Evolutionary conservation across 2,113 vertebrate species (phyloP).

Genomic region (Loxodonta africana): DNA sequence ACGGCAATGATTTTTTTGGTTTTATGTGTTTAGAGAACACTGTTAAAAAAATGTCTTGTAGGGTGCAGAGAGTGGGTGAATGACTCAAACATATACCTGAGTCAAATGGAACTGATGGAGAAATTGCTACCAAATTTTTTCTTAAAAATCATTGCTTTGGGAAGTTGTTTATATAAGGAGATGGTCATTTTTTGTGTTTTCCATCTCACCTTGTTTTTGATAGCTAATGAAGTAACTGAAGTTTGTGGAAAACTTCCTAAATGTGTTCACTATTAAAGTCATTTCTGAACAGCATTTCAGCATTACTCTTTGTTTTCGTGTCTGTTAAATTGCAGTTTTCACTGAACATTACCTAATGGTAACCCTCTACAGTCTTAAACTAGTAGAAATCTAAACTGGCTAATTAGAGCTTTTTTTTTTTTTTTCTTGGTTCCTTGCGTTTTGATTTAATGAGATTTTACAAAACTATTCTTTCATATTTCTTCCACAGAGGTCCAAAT

Average conservation of each 20-base stretch:
- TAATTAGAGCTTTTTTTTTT: conserved; percentile 61
- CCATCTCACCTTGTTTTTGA: background rate
- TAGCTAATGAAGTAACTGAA: background rate
- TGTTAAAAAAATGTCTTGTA: background rate
- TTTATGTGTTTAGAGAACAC: background rate
- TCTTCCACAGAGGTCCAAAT: conserved; percentile 34
- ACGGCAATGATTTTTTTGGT: too few species aligned
- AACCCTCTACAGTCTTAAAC: conserved; percentile 68
- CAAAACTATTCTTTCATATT: conserved; percentile 13
- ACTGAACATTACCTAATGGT: conserved; percentile 68
- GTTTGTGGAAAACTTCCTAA: background rate
- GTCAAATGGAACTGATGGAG: background rate
- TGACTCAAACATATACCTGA: background rate
- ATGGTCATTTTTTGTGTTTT: background rate
- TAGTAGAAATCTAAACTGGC: conserved; percentile 65
- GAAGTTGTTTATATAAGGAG: background rate
- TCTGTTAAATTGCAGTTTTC: conserved; percentile 76
- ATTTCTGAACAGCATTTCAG: conserved; percentile 55
- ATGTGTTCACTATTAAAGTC: background rate
- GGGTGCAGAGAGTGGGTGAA: background rate
- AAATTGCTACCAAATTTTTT: background rate
- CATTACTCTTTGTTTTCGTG: conserved; percentile 60
- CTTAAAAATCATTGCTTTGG: background rate
- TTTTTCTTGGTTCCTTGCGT: conserved; percentile 57
- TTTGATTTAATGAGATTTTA: conserved; percentile 71